Percentiles rank a stretch among this genome's conserved stretches.
These are phyloP conservation scores for Apis mellifera DNA, from an alignment of 1,140 invertebrate genomes.

Conservation along the genomic window DNA sequence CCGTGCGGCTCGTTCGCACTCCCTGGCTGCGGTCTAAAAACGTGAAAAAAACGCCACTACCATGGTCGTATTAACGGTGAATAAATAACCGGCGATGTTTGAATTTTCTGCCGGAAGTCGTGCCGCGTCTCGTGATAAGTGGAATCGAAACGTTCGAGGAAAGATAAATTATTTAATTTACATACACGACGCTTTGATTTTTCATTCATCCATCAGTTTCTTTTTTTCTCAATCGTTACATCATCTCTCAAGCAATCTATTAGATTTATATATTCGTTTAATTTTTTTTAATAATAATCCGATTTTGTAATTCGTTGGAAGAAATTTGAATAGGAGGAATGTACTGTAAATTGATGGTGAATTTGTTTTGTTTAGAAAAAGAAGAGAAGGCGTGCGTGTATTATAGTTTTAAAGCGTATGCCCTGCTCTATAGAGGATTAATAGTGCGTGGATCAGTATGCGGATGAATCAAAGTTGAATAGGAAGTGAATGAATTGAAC, in stretches of 20 bases:
- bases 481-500: constrained; percentile 18
- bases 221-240: not conserved
- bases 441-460: constrained; percentile 10
- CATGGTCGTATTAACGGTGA: not conserved
- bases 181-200: not conserved
- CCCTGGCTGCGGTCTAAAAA: not conserved
- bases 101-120: not conserved
- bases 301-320: no score
- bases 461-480: constrained; percentile 15
- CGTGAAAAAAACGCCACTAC: not conserved
- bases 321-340: no score
- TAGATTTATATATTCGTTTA: no score
- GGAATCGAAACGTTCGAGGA: not conserved
- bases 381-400: not conserved
- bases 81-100: constrained; percentile 8
- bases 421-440: not conserved
- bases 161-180: not conserved
- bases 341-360: not conserved
- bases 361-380: not conserved
- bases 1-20: not conserved
- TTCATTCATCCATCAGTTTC: no score
- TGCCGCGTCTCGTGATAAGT: not conserved
- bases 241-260: no score
- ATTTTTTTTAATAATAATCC: no score
- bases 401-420: not conserved